Percentiles rank a stretch among this genome's conserved stretches.
Conservation (phyloP, 2,797 vertebrate species). For the Manis pentadactyla region DNA sequence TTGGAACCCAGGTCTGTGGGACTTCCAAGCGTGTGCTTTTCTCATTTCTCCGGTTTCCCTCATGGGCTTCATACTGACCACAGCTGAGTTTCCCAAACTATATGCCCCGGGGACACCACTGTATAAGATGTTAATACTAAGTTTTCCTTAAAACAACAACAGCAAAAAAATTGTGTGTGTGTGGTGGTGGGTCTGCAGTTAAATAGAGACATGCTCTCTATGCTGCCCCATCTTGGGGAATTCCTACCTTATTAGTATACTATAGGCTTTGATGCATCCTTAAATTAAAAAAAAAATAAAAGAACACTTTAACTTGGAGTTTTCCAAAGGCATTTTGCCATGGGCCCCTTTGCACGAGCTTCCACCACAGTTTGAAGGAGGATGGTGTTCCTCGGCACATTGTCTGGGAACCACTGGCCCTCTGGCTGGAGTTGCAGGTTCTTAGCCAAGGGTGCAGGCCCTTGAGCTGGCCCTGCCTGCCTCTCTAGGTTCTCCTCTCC, state of each 20-base stretch:
- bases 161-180: not conserved
- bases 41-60: not conserved
- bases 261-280: not conserved
- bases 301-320: not conserved
- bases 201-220: not conserved
- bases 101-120: not conserved
- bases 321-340: not conserved
- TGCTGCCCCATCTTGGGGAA: not conserved
- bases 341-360: not conserved
- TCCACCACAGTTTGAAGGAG: not conserved
- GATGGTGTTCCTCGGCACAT: not conserved
- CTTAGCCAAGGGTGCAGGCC: no score
- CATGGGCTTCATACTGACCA: not conserved
- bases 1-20: not conserved
- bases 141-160: not conserved
- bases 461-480: not conserved
- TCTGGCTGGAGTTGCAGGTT: not conserved
- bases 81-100: not conserved
- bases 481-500: not conserved
- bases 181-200: not conserved
- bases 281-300: not conserved
- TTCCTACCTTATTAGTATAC: not conserved
- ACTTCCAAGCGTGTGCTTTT: not conserved
- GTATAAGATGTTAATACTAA: not conserved
- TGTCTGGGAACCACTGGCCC: not conserved